Evolutionary conservation across 2,113 vertebrate species (phyloP).

Genomic region (Gallinago media): DNA sequence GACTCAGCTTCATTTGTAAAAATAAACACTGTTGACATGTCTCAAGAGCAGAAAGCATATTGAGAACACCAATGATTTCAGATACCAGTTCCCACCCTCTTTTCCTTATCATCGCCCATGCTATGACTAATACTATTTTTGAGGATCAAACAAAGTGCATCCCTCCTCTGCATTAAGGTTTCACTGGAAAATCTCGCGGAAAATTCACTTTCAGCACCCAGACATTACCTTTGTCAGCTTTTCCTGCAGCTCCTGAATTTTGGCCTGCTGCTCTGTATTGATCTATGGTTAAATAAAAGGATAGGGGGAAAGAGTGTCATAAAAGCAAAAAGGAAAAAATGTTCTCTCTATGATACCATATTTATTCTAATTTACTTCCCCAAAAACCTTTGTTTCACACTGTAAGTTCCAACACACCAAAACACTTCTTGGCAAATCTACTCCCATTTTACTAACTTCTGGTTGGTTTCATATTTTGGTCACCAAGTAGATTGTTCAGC

Average conservation of each 20-base stretch:
- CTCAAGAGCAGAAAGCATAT: slow-evolving; percentile 58
- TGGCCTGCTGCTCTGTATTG: slow-evolving; percentile 92
- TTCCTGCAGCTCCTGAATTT: slow-evolving; percentile 95
- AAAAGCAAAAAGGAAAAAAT: background rate
- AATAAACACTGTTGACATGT: slow-evolving; percentile 72
- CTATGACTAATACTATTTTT: slow-evolving; percentile 69
- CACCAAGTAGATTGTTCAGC: background rate
- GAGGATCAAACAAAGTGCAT: slow-evolving; percentile 34
- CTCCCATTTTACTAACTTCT: background rate
- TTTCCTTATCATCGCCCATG: slow-evolving; percentile 38
- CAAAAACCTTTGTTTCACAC: background rate
- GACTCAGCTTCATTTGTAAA: slow-evolving; percentile 71
- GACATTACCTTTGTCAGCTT: slow-evolving; percentile 92
- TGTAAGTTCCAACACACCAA: background rate
- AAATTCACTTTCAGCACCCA: background rate
- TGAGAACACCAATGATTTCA: slow-evolving; percentile 61
- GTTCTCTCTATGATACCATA: background rate
- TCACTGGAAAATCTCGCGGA: background rate
- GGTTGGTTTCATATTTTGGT: background rate
- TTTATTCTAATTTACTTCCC: background rate
- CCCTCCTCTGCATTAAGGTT: slow-evolving; percentile 42
- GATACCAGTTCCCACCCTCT: slow-evolving; percentile 34
- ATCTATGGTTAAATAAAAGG: slow-evolving; percentile 77
- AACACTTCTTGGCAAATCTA: background rate
- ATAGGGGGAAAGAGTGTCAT: background rate